A percentile compares a stretch with the other conserved stretches of the same genome.
Conservation (phyloP, 2,113 vertebrate genomes). For the Argyrosomus japonicus region DNA sequence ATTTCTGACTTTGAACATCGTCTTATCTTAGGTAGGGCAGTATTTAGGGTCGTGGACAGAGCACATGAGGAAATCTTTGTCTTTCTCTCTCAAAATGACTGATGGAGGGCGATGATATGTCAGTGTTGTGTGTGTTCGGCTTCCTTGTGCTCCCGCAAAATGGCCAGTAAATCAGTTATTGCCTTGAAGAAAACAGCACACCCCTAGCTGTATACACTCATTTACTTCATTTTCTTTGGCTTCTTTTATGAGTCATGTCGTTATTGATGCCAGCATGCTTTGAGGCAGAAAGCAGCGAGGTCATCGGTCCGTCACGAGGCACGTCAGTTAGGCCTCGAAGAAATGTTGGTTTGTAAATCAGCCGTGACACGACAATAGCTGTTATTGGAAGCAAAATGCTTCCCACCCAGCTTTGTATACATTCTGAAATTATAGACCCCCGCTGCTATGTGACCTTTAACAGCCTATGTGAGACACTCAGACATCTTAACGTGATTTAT, state of each 20-base stretch:
- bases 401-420: constrained; percentile 48
- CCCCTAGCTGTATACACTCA: no score
- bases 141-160: not conserved
- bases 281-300: constrained; percentile 3
- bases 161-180: not conserved
- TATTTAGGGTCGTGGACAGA: no score
- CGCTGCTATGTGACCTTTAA: constrained; percentile 47
- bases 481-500: constrained; percentile 56
- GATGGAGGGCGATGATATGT: not conserved
- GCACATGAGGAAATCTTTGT: not conserved
- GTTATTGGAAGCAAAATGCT: constrained; percentile 35
- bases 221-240: no score
- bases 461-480: not conserved
- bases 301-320: constrained; percentile 17
- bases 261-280: constrained; percentile 29
- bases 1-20: not conserved
- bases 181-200: not conserved
- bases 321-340: not conserved
- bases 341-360: constrained; percentile 53
- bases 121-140: not conserved
- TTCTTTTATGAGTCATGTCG: not conserved
- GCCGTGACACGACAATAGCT: constrained; percentile 43
- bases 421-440: not conserved
- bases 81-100: no score
- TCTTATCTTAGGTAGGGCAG: no score